A percentile compares a stretch with the other conserved stretches of the same genome.
These are phyloP conservation scores for Hassar affinis DNA, from an alignment of 2,113 vertebrate genomes.

Conservation along the genomic window DNA sequence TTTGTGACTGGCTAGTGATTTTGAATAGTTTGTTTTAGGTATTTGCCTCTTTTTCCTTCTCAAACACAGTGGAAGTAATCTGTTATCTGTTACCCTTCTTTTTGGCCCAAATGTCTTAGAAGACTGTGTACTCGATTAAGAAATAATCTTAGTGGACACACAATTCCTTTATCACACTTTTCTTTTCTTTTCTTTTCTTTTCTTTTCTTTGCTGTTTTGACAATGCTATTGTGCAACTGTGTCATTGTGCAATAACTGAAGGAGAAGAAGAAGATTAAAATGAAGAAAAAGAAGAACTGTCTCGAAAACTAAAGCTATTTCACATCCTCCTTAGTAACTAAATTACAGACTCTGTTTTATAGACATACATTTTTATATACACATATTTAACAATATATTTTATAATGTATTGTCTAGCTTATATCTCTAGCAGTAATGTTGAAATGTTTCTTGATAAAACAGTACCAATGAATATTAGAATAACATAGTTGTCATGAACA, in stretches of 20 bases:
- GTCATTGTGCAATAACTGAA: conserved; percentile 27
- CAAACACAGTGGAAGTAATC: background rate
- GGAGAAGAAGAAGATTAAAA: background rate
- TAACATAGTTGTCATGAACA: background rate
- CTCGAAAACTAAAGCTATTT: conserved; percentile 51
- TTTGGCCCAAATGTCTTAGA: background rate
- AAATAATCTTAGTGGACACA: conserved; percentile 31
- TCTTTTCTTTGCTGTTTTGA: background rate
- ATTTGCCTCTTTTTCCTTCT: background rate
- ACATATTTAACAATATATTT: background rate
- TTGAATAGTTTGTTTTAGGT: background rate
- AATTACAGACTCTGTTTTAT: conserved; percentile 23
- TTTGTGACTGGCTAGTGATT: background rate
- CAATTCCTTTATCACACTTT: background rate
- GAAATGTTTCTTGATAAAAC: background rate
- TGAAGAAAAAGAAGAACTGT: conserved; percentile 21
- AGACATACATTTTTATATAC: background rate
- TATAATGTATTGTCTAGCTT: background rate
- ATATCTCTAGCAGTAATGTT: background rate
- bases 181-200: background rate
- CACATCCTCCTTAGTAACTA: conserved; percentile 60
- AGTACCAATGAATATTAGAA: background rate
- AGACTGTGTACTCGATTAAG: background rate
- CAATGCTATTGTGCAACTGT: conserved; percentile 11
- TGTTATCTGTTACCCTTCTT: background rate